phyloP scores from a whole-genome alignment of 2,113 vertebrate species.

The Desmodus rotundus region DNA sequence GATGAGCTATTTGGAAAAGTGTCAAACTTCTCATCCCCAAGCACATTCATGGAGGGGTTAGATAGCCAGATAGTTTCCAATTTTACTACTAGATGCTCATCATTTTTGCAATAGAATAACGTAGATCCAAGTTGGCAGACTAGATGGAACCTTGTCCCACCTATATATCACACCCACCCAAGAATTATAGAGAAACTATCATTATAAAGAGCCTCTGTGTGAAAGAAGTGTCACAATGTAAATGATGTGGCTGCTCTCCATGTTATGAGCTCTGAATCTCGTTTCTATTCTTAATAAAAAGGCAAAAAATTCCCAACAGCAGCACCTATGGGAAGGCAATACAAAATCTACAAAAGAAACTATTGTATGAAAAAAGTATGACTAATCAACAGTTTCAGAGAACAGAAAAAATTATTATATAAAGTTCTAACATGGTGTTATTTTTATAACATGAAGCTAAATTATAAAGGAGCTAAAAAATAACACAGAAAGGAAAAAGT shows the following conservation, averaged over 20 bases:
- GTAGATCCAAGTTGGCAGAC: background rate
- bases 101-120: background rate
- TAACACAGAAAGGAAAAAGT: background rate
- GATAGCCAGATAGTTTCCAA: background rate
- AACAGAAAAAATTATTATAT: background rate
- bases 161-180: background rate
- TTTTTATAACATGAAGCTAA: conserved; percentile 1
- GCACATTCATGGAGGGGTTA: background rate
- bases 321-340: background rate
- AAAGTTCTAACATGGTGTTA: background rate
- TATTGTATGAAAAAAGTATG: background rate
- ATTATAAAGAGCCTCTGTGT: background rate
- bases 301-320: background rate
- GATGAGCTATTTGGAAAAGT: background rate
- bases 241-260: background rate
- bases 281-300: background rate
- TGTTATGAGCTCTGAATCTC: background rate
- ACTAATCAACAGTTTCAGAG: background rate
- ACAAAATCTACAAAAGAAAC: background rate
- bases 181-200: background rate
- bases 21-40: background rate
- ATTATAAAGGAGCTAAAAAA: background rate
- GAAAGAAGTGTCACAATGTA: background rate
- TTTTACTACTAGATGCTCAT: background rate
- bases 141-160: background rate